Conservation (phyloP, 2,797 vertebrate genomes). For the Brotula barbata region DNA sequence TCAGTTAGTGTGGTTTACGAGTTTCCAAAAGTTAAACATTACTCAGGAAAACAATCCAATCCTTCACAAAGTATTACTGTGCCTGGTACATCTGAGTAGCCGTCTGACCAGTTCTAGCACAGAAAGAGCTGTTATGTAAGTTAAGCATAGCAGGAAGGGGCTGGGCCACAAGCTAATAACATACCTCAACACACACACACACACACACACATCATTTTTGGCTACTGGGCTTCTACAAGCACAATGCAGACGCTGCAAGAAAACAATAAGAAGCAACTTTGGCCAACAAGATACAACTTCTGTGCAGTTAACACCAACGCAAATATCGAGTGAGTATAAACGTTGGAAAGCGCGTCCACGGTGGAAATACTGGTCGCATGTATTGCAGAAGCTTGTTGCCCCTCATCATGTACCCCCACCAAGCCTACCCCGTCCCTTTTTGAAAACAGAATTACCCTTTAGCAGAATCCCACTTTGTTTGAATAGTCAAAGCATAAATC, state of each 20-base stretch:
- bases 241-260: neutral
- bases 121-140: slow-evolving; percentile 49
- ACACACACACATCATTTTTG: slow-evolving; percentile 35
- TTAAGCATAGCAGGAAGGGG: slow-evolving; percentile 63
- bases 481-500: neutral
- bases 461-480: neutral
- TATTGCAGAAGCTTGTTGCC: neutral
- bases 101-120: slow-evolving; percentile 12
- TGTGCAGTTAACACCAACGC: too few species aligned
- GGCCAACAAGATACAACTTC: too few species aligned
- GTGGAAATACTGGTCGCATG: neutral
- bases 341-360: neutral
- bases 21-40: slow-evolving; percentile 45
- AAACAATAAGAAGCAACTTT: too few species aligned
- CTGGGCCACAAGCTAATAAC: slow-evolving; percentile 47
- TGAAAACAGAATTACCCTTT: fast-evolving
- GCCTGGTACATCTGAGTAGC: neutral
- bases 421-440: too few species aligned
- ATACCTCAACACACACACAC: slow-evolving; percentile 46
- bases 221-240: slow-evolving; percentile 2
- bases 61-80: neutral
- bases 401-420: neutral
- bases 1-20: slow-evolving; percentile 7
- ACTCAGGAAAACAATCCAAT: slow-evolving; percentile 18
- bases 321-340: too few species aligned